Conservation (phyloP, 1,140 invertebrate genomes). For the Drosophila seguyi region DNA sequence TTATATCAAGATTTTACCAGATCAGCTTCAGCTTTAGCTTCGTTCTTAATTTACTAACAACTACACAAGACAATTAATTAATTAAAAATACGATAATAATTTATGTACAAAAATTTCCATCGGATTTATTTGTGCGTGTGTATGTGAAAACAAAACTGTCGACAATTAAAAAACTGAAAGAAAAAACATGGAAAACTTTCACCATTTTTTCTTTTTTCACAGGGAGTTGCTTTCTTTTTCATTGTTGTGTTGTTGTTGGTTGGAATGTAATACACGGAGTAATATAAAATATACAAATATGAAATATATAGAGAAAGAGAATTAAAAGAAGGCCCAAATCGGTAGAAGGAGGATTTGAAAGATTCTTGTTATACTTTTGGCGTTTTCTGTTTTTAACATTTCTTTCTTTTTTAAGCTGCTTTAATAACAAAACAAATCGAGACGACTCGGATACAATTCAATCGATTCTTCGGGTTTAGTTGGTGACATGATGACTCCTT, state of each 20-base stretch:
- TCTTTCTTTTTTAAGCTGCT: constrained; percentile 57
- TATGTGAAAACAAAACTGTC: constrained; percentile 62
- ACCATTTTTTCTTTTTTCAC: constrained; percentile 30
- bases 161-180: constrained; percentile 56
- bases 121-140: constrained; percentile 66
- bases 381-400: constrained; percentile 26
- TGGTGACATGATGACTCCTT: constrained; percentile 41
- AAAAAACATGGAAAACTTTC: constrained; percentile 42
- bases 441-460: constrained; percentile 63
- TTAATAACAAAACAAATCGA: constrained; percentile 70
- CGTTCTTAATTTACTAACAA: constrained; percentile 75
- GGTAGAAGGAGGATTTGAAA: constrained; percentile 6
- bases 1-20: constrained; percentile 35
- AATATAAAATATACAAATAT: constrained; percentile 47
- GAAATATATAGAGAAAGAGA: constrained; percentile 27
- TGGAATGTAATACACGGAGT: constrained; percentile 46
- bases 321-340: constrained; percentile 30
- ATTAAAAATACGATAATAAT: constrained; percentile 83
- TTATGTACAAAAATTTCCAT: constrained; percentile 78
- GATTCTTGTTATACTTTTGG: constrained; percentile 49
- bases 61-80: constrained; percentile 65
- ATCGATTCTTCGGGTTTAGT: constrained; percentile 34
- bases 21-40: constrained; percentile 44
- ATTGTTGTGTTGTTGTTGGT: constrained; percentile 26
- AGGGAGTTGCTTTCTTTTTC: constrained; percentile 15